These are phyloP conservation scores for Agrotis puta DNA, from an alignment of 2,888 invertebrate genomes.

Conservation along the genomic window DNA sequence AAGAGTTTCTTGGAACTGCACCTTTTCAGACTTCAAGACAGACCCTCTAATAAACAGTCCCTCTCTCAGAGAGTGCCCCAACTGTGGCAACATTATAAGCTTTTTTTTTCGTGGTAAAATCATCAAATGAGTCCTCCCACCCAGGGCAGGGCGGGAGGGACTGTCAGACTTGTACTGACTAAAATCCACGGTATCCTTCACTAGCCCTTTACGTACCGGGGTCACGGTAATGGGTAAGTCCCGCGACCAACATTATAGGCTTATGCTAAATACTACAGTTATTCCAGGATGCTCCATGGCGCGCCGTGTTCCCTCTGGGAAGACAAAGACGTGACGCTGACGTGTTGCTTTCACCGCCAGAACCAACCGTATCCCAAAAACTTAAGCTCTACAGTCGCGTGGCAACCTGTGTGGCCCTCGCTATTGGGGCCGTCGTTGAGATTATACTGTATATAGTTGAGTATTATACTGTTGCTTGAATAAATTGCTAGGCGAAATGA, in stretches of 20 bases:
- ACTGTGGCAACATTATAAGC: no score
- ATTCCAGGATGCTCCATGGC: constrained; percentile 78
- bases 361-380: constrained; percentile 35
- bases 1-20: no score
- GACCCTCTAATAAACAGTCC: no score
- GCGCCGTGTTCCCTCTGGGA: constrained; percentile 69
- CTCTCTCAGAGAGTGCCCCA: no score
- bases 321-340: constrained; percentile 70
- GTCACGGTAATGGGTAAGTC: no score
- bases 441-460: constrained; percentile 79
- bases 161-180: no score
- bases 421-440: constrained; percentile 77
- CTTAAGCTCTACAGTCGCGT: constrained; percentile 80
- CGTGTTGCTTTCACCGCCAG: constrained; percentile 1
- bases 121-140: no score
- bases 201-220: no score
- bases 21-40: no score
- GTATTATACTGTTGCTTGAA: constrained; percentile 53
- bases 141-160: no score
- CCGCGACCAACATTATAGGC: not conserved
- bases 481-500: not conserved
- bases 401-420: constrained; percentile 74
- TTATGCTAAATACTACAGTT: not conserved
- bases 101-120: no score
- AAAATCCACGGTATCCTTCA: no score